Evolutionary conservation across 2,113 vertebrate genomes (phyloP).

Genomic region (Circaetus gallicus): DNA sequence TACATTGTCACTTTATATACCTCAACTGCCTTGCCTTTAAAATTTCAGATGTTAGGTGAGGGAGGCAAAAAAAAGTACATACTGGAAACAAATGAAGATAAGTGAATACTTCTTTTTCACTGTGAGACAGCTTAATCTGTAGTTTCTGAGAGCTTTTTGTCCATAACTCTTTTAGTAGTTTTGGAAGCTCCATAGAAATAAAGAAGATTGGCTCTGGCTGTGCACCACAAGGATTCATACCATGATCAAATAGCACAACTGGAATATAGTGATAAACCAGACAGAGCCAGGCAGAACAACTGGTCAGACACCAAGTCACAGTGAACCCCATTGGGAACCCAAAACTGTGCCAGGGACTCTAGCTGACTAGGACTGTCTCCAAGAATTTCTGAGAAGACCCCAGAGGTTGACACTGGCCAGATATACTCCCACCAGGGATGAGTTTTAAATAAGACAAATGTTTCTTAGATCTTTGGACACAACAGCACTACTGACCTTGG

Average conservation of each 20-base stretch:
- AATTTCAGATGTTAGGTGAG: background rate
- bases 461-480: background rate
- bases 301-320: background rate
- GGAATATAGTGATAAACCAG: background rate
- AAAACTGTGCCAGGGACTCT: background rate
- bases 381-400: background rate
- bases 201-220: background rate
- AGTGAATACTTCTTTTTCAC: background rate
- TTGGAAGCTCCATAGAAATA: background rate
- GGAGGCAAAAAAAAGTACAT: background rate
- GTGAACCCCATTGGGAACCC: background rate
- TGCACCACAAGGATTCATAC: background rate
- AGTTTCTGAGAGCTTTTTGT: background rate
- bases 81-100: background rate
- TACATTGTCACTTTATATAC: background rate
- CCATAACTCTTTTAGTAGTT: background rate
- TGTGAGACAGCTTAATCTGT: background rate
- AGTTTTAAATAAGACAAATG: background rate
- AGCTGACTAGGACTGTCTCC: background rate
- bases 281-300: background rate
- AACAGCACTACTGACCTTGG: background rate
- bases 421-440: background rate
- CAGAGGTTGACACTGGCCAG: background rate
- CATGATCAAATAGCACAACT: background rate
- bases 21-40: background rate